These are phyloP conservation scores for Channa argus DNA, from an alignment of 2,113 vertebrate genomes.

Conservation along the genomic window DNA sequence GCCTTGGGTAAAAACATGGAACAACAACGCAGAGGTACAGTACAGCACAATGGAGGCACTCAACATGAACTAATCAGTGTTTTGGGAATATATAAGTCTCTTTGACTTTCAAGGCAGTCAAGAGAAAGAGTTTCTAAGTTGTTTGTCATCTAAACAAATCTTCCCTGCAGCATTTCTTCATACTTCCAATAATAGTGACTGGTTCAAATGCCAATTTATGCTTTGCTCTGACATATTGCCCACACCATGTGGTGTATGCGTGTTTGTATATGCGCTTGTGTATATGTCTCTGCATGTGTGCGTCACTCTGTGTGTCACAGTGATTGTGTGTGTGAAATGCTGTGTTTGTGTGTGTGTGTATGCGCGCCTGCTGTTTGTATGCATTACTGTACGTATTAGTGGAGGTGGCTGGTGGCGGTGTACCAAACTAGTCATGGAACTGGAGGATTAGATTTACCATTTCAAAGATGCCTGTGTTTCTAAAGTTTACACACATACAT, in stretches of 20 bases:
- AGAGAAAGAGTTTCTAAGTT: constrained; percentile 72
- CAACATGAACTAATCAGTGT: constrained; percentile 81
- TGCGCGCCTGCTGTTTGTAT: constrained; percentile 66
- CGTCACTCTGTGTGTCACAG: constrained; percentile 23
- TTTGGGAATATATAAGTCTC: constrained; percentile 75
- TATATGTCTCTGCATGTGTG: constrained; percentile 42
- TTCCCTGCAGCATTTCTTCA: constrained; percentile 76
- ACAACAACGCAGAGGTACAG: constrained; percentile 69
- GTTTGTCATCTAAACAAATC: constrained; percentile 76
- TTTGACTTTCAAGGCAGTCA: constrained; percentile 77
- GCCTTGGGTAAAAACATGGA: constrained; percentile 73
- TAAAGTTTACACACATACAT: constrained; percentile 81
- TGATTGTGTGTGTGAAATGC: constrained; percentile 29
- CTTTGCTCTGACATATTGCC: constrained; percentile 85
- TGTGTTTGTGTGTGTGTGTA: constrained; percentile 32
- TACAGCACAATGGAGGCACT: constrained; percentile 69
- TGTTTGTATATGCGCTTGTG: constrained; percentile 56
- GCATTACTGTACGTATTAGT: constrained; percentile 72
- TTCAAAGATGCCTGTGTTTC: constrained; percentile 84
- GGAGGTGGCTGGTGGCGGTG: constrained; percentile 82
- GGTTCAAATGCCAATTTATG: constrained; percentile 84
- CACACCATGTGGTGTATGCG: constrained; percentile 80
- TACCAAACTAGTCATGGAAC: constrained; percentile 81
- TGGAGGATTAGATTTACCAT: constrained; percentile 84
- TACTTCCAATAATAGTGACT: constrained; percentile 81